Percentiles rank a stretch among this genome's conserved stretches.
Conservation (phyloP, 1,140 invertebrate genomes). For the Rhopalosiphum padi region DNA sequence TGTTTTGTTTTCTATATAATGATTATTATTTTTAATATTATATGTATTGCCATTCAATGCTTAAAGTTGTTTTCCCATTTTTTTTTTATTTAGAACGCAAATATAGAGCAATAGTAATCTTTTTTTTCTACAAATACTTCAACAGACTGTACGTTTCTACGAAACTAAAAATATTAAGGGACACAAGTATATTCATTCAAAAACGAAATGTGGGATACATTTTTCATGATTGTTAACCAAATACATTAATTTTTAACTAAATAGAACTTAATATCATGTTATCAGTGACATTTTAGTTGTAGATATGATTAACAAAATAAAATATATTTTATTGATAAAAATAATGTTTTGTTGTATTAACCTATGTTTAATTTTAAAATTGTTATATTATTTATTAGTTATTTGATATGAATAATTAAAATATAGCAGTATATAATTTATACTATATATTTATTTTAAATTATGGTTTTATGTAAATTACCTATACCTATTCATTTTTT, state of each 20-base stretch:
- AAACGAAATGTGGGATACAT: slow-evolving; percentile 8
- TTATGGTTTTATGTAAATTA: not conserved
- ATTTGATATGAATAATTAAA: not conserved
- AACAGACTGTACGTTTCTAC: slow-evolving; percentile 39
- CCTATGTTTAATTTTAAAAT: not conserved
- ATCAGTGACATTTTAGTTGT: slow-evolving; percentile 45
- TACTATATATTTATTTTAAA: not conserved
- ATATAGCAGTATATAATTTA: not conserved
- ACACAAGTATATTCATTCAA: not conserved
- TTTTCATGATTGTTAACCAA: slow-evolving; percentile 45
- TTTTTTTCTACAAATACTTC: not conserved
- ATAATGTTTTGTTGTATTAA: not conserved
- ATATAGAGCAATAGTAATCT: slow-evolving; percentile 13
- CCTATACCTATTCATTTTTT: not conserved
- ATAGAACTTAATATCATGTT: slow-evolving; percentile 27
- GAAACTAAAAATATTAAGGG: slow-evolving; percentile 26
- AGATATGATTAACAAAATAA: slow-evolving; percentile 33
- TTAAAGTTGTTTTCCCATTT: slow-evolving; percentile 10
- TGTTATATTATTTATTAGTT: not conserved
- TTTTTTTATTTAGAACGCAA: slow-evolving; percentile 28
- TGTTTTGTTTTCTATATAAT: slow-evolving; percentile 56
- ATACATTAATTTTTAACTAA: slow-evolving; percentile 37
- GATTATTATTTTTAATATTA: slow-evolving; percentile 47
- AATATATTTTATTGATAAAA: slow-evolving; percentile 54
- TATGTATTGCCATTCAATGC: slow-evolving; percentile 52